phyloP scores from a whole-genome alignment of 2,113 vertebrate genomes.

The Ceratotherium simum region DNA sequence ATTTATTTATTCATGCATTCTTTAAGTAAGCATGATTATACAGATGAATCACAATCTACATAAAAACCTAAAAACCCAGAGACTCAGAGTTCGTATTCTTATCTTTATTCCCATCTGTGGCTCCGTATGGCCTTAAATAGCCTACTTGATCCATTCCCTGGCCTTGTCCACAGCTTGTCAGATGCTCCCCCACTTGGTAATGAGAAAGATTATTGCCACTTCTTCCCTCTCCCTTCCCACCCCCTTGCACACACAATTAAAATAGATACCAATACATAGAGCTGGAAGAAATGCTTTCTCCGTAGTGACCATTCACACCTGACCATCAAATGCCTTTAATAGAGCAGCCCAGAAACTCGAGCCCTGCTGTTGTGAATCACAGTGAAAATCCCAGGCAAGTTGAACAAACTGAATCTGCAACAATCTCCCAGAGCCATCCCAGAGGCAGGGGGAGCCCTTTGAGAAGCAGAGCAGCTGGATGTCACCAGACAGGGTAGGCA shows the following conservation, averaged over 20 bases:
- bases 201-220: background rate
- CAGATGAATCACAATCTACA: background rate
- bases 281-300: background rate
- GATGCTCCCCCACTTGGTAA: background rate
- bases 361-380: background rate
- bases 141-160: background rate
- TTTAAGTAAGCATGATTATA: background rate
- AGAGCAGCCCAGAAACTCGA: background rate
- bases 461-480: slow-evolving; percentile 11
- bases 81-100: slow-evolving; percentile 10
- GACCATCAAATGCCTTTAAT: background rate
- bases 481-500: slow-evolving; percentile 5
- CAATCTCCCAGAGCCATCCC: background rate
- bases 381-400: background rate
- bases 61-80: slow-evolving; percentile 9
- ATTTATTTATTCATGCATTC: background rate
- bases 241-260: background rate
- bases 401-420: background rate
- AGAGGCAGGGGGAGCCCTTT: slow-evolving; percentile 66
- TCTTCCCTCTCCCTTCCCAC: background rate
- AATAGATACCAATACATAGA: slow-evolving; percentile 13
- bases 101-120: background rate
- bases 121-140: background rate
- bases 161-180: background rate
- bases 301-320: background rate